Evolutionary conservation across 2,888 invertebrate genomes (phyloP), one percentile per base, ranked within the genome.

Genomic region (Podotricha telesiphe): DNA sequence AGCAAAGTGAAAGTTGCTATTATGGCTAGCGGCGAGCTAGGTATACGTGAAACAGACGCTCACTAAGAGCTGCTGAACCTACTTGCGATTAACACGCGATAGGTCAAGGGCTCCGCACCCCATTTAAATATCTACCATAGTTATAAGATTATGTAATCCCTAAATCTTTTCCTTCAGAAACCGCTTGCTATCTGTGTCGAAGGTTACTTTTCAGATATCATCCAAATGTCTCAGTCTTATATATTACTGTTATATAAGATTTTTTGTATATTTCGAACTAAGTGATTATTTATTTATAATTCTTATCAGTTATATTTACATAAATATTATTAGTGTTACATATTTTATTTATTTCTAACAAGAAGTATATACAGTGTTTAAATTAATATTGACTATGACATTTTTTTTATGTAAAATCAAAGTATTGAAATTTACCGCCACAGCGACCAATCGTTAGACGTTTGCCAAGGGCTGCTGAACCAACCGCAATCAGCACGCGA

Each of bases 71-170:
- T 74, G 77, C 75, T 77, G 72, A 73, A 68, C 73, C 55, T 74
- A 77, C 55, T 73, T 74, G 75, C 81, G 80, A 83, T 82, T 82
- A 82, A 78, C 89, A 89, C 88, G 89, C 87, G 80, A 88, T 86
- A 86, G 88, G 86, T 89, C 89, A 89, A 88, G 89, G 89, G 78
- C 86, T 81, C 71, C 68, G 66, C 74, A 72, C 70, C 63, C 73
- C 70, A 58, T 67, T 64, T 59, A 64, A 69, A 59, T 70, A 69
- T 50, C 66, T 65, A 69, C 59, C 58, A 68, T 53, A 67, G 55
- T 56, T 67, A 68, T 65, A 59, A 53, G 56, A 61, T 73, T 68
- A 71, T 65, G 65, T 68, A 72, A 68, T 48, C 48, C 37, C n/a
- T 11, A 28, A 13, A 59, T 22, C 15, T 11, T 13, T 40, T 10